Percentiles rank a stretch among this genome's conserved stretches.
These are phyloP conservation scores for Hydrocynus forskahlii DNA, from an alignment of 2,797 vertebrate species.

Conservation along the genomic window DNA sequence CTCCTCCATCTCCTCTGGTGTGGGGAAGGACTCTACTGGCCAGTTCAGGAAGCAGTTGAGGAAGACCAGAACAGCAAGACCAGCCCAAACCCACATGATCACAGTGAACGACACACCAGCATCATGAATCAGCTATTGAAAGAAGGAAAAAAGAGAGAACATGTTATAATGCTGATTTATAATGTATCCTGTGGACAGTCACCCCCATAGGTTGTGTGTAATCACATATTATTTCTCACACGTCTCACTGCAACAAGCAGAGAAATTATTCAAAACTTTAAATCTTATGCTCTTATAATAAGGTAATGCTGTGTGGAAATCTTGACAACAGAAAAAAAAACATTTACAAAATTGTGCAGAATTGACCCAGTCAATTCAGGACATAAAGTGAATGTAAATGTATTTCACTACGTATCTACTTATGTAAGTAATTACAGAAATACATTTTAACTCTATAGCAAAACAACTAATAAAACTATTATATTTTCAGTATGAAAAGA, in stretches of 20 bases:
- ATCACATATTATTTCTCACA: too few species aligned
- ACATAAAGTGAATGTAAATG: not conserved
- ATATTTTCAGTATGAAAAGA: not conserved
- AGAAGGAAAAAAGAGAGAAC: slow-evolving; percentile 19
- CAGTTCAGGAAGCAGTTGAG: slow-evolving; percentile 90
- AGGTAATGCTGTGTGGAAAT: too few species aligned
- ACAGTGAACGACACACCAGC: slow-evolving; percentile 78
- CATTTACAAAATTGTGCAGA: not conserved
- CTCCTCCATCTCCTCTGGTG: slow-evolving; percentile 83
- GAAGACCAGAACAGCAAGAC: slow-evolving; percentile 83
- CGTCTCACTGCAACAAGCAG: not conserved
- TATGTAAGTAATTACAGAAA: not conserved
- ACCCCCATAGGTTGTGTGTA: too few species aligned
- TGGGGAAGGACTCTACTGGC: slow-evolving; percentile 84
- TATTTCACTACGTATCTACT: not conserved
- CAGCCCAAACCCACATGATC: slow-evolving; percentile 89
- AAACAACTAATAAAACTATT: not conserved
- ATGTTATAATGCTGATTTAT: not conserved
- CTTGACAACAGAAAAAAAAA: too few species aligned
- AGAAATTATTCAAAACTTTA: not conserved
- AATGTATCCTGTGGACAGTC: not conserved
- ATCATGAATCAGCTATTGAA: slow-evolving; percentile 85
- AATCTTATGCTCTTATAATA: not conserved
- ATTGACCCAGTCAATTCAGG: not conserved
- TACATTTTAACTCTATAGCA: not conserved